A percentile compares a stretch with the other conserved stretches of the same genome.
phyloP scores from a whole-genome alignment of 2,888 invertebrate genomes.

The Drosophila tanythrix region DNA sequence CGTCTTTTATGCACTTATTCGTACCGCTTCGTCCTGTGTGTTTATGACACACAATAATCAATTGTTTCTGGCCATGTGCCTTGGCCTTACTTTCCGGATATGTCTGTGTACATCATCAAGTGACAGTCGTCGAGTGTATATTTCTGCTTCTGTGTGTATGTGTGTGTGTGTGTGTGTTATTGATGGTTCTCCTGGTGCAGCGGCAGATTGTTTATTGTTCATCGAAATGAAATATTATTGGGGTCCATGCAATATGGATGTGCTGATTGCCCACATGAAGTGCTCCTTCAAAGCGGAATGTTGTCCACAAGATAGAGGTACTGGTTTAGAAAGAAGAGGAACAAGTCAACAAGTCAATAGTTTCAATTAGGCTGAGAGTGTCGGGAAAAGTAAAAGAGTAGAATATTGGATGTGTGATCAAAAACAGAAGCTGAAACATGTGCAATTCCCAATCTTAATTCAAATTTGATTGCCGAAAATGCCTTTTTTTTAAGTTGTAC shows the following conservation, averaged over 20 bases:
- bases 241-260: constrained; percentile 68
- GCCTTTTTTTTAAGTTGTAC: not conserved
- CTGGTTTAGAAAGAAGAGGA: not conserved
- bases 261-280: constrained; percentile 66
- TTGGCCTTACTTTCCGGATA: constrained; percentile 20
- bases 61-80: constrained; percentile 71
- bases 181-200: constrained; percentile 62
- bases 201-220: constrained; percentile 74
- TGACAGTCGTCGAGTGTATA: constrained; percentile 25
- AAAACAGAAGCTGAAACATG: not conserved
- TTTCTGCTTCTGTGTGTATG: constrained; percentile 1
- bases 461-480: not conserved
- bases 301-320: not conserved
- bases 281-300: constrained; percentile 17
- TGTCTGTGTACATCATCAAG: constrained; percentile 22
- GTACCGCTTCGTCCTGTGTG: constrained; percentile 29
- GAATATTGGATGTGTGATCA: not conserved
- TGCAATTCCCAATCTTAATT: not conserved
- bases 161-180: constrained; percentile 54
- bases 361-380: not conserved
- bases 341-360: not conserved
- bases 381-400: not conserved
- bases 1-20: constrained; percentile 45
- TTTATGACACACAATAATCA: constrained; percentile 80
- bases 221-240: constrained; percentile 65